Conservation (phyloP, 1,140 invertebrate species). For the Apolygus lucorum region DNA sequence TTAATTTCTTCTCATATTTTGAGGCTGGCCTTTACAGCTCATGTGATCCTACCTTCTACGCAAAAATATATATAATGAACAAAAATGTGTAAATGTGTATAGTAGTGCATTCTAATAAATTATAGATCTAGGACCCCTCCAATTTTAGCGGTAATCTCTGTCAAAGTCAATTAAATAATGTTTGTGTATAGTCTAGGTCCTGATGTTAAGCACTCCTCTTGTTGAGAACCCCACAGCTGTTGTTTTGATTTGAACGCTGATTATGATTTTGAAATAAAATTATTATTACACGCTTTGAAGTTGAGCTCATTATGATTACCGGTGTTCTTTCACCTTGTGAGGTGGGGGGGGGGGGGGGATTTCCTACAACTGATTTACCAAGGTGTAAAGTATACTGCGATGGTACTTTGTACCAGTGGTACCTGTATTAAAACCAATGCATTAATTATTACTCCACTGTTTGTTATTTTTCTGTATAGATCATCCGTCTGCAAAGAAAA, state of each 20-base stretch:
- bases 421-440: too few species aligned
- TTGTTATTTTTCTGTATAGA: too few species aligned
- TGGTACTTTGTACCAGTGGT: too few species aligned
- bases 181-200: not conserved
- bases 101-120: not conserved
- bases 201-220: conserved; percentile 10
- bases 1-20: too few species aligned
- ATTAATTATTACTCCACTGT: too few species aligned
- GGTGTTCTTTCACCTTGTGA: too few species aligned
- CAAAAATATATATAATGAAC: not conserved
- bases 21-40: not conserved
- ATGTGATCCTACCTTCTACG: not conserved
- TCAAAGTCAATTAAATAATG: conserved; percentile 6
- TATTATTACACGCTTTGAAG: conserved; percentile 5
- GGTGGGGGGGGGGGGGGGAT: too few species aligned
- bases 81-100: not conserved
- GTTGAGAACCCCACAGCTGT: not conserved
- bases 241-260: not conserved
- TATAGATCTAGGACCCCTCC: not conserved
- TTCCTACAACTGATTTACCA: too few species aligned
- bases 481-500: too few species aligned
- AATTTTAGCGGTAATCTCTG: not conserved
- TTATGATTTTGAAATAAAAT: conserved; percentile 3
- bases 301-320: conserved; percentile 3
- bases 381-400: too few species aligned